Evolutionary conservation across 2,797 vertebrate genomes (phyloP), one percentile per base, ranked within the genome.

Genomic region (Karalla daura): DNA sequence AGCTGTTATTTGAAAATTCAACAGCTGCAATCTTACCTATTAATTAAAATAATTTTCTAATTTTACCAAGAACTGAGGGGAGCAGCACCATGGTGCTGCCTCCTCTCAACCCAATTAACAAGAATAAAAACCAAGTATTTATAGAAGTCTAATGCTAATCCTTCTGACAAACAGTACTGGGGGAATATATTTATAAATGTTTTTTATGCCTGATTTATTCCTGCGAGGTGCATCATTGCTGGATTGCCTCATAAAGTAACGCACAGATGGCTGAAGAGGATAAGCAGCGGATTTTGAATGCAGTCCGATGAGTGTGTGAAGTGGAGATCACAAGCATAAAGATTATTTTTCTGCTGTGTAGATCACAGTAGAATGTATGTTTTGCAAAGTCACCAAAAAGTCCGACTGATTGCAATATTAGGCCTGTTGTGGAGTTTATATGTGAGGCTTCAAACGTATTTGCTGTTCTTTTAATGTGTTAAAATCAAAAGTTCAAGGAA

Each of bases 71-170:
- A 71, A 46, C 35, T 62, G 46, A 44, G n/a, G 30, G 68, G 64
- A 52, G 50, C 56, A 50, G 53, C 44, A 3, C 12, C 24, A 39
- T 13, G 18, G 21, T 49, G 47, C 27, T 74, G 24, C 70, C 21
- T 65, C 35, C 47, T 27, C 67, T 64, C 74, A 74, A 70, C 75
- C 81, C 81, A 78, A 86, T 87, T 83, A 83, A 76, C 67, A 45
- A 24, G 49, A 82, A 83, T 73, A 67, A 69, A 77, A 74, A 53
- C 59, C 27, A 12, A 28, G 50, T 86, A 88, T 90, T 87, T 78
- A 80, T 84, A 84, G 82, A 69, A 55, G 65, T 61, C 72, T 76
- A 74, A 86, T 68, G 79, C 80, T 81, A 88, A 89, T 90, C 82
- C 83, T 59, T 72, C 61, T 74, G 70, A 82, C 55, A 79, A 84